Base-by-base conservation (phyloP, 2,888 invertebrate genomes). In the Notodonta dromedarius region DNA sequence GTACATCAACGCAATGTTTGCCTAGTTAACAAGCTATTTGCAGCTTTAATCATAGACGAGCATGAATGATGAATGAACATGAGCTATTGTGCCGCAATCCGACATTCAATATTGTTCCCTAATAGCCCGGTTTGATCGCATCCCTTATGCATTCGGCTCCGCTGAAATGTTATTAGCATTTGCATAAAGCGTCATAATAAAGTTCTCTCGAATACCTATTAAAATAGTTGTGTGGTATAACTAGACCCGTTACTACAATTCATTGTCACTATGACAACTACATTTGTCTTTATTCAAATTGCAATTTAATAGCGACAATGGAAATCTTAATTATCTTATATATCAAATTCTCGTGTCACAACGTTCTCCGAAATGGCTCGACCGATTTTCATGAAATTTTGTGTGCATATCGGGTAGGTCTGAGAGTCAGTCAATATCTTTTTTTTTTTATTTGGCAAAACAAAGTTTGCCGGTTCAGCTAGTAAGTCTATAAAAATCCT, bases 21-120 rank as follows among this genome's bases (percentile, higher is more conserved):
- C 8, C 24, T 53, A 42, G 50, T 57, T 62, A 57, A 40, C 50
- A 50, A 39, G 54, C 62, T 59, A 59, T 62, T 62, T 54, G 52
- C 44, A 9, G 57, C 13, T 57, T 48, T 39, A 50, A 56, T 63
- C 13, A 60, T 56, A 2, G 13, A 12, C 59, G 12, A 42, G 50
- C 51, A 44, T 48, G 42, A 52, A 60, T 56, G 40, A 61, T 60
- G 53, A 52, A 56, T 55, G 7, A 62, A 57, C 53, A 16, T 46
- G 53, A 54, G 35, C 53, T 50, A 64, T 58, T 64, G 51, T 59
- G 46, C 51, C 5, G 32, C 50, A 62, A 11, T 42, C 11, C 16
- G 56, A 46, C 54, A 61, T 58, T 69, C 61, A 67, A 64, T 69
- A 63, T 56, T 69, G 64, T 71, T 63, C 61, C 63, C 54, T 50